Percentiles rank a stretch among this genome's conserved stretches.
Conservation (phyloP, 2,797 vertebrate genomes). For the Hippopotamyrus pictus region DNA sequence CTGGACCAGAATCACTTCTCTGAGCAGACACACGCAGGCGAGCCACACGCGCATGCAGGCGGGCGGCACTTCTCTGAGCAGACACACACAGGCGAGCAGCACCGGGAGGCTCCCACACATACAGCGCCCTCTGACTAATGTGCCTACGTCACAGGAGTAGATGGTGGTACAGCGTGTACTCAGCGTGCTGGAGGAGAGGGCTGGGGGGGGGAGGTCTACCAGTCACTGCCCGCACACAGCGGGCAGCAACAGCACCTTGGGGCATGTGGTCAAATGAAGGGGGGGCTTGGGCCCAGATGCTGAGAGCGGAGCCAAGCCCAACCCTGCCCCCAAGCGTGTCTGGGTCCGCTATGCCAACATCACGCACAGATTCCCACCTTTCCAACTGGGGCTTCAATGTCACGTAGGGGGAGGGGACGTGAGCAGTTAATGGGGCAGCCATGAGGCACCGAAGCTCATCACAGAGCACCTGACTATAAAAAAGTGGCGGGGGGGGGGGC, state of each 20-base stretch:
- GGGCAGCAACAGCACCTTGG: background rate
- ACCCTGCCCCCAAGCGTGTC: background rate
- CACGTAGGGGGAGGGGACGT: background rate
- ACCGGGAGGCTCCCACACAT: background rate
- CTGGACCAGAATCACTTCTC: background rate
- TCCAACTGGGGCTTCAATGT: background rate
- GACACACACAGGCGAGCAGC: background rate
- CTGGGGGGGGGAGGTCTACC: background rate
- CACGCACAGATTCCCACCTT: background rate
- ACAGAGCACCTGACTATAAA: conserved; percentile 25
- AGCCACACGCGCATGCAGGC: background rate
- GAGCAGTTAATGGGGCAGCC: conserved; percentile 26
- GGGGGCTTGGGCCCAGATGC: background rate
- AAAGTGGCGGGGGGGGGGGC: background rate
- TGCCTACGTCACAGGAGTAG: conserved; percentile 20
- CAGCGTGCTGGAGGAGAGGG: background rate
- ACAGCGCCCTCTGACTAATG: conserved; percentile 34
- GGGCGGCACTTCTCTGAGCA: too few relatives aligned
- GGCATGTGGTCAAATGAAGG: background rate
- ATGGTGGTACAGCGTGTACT: conserved; percentile 38
- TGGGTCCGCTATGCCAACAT: background rate
- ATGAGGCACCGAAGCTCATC: conserved; percentile 28
- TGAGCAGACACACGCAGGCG: background rate
- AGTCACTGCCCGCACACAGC: background rate
- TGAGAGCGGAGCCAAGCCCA: background rate